Percentiles rank a stretch among this genome's conserved stretches.
Evolutionary conservation across 2,888 invertebrate species (phyloP).

Genomic region (Scelioninae gen. 1): DNA sequence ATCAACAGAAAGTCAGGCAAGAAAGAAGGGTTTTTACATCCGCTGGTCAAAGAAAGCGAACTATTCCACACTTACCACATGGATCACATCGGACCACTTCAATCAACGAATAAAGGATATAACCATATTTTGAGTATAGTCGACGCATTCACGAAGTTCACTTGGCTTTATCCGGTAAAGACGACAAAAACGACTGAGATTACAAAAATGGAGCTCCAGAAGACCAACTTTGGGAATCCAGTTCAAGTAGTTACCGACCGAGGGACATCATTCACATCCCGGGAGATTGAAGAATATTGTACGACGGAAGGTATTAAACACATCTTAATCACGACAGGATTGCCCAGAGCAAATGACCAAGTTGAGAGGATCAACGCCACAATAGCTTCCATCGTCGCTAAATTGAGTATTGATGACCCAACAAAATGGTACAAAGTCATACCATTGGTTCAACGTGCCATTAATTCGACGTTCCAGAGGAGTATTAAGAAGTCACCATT

Average conservation of each 20-base stretch:
- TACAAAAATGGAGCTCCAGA: slow-evolving; percentile 74
- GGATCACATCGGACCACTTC: slow-evolving; percentile 34
- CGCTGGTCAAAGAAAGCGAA: slow-evolving; percentile 39
- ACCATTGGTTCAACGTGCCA: slow-evolving; percentile 70
- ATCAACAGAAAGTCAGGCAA: slow-evolving; percentile 29
- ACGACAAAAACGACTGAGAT: slow-evolving; percentile 63
- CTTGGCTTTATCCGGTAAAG: slow-evolving; percentile 35
- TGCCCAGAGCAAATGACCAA: slow-evolving; percentile 12
- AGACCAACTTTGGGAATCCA: slow-evolving; percentile 77
- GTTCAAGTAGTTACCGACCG: slow-evolving; percentile 79
- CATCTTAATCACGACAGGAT: slow-evolving; percentile 5
- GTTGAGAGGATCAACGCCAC: slow-evolving; percentile 71
- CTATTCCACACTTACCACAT: slow-evolving; percentile 44
- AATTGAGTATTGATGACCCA: slow-evolving; percentile 70
- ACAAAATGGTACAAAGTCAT: slow-evolving; percentile 75
- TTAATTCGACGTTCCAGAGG: slow-evolving; percentile 74
- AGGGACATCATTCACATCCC: slow-evolving; percentile 65
- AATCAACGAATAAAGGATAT: slow-evolving; percentile 22
- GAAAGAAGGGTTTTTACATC: slow-evolving; percentile 38
- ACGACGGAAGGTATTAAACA: not conserved
- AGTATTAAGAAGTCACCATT: slow-evolving; percentile 66
- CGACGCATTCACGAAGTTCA: slow-evolving; percentile 26
- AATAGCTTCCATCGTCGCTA: not conserved
- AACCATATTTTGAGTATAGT: slow-evolving; percentile 8
- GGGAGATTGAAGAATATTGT: slow-evolving; percentile 55